phyloP scores from a whole-genome alignment of 2,113 vertebrate genomes.

The Sylvilagus bachmani region DNA sequence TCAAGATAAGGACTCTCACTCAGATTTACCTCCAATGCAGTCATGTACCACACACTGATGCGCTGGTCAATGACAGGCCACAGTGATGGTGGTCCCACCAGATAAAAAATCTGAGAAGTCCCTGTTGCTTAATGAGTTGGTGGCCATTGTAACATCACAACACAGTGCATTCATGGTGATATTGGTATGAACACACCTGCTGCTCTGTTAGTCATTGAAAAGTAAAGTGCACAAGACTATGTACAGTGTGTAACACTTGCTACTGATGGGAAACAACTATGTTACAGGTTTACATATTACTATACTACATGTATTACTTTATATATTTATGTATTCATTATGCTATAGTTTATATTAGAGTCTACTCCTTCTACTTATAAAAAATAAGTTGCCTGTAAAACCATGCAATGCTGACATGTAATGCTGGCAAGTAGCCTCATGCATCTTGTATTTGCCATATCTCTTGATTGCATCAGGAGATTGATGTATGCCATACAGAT shows the following conservation, averaged over 20 bases:
- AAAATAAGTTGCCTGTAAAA: not conserved
- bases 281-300: not conserved
- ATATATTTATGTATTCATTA: not conserved
- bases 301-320: too few species aligned
- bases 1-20: not conserved
- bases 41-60: too few species aligned
- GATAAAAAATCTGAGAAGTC: not conserved
- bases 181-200: too few species aligned
- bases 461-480: too few species aligned
- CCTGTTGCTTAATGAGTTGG: not conserved
- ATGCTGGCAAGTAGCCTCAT: not conserved
- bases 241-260: too few species aligned
- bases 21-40: not conserved
- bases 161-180: too few species aligned
- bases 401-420: too few species aligned
- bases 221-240: accelerated
- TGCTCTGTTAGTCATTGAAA: too few species aligned
- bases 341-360: too few species aligned
- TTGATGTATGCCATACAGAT: not conserved
- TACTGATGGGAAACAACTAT: not conserved
- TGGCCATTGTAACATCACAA: not conserved
- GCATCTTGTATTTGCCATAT: not conserved
- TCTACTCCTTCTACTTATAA: not conserved
- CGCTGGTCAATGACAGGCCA: too few species aligned
- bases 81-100: not conserved